Conservation (phyloP, 2,797 vertebrate species). For the Channa striata region DNA sequence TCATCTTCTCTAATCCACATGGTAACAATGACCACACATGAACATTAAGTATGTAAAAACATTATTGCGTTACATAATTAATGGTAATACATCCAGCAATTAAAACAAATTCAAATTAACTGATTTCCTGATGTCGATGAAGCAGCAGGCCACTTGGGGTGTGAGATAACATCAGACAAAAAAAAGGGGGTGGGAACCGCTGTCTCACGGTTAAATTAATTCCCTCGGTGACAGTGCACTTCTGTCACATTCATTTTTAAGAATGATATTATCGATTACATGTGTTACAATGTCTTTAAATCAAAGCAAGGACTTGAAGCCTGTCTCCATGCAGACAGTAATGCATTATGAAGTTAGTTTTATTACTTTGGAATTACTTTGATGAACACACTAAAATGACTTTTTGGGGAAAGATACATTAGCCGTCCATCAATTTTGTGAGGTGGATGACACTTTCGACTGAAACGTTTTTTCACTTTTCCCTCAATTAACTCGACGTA, state of each 20-base stretch:
- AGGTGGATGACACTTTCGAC: constrained; percentile 54
- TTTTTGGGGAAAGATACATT: constrained; percentile 54
- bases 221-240: not conserved
- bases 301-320: constrained; percentile 51
- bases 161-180: not conserved
- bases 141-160: not conserved
- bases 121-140: not conserved
- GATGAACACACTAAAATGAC: constrained; percentile 64
- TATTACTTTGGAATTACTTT: constrained; percentile 72
- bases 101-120: not conserved
- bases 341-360: constrained; percentile 63
- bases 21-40: too few species aligned
- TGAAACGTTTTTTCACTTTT: constrained; percentile 64
- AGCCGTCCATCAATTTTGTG: constrained; percentile 71
- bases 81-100: too few species aligned
- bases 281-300: constrained; percentile 46
- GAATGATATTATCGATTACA: constrained; percentile 47
- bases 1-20: too few species aligned
- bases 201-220: constrained; percentile 8
- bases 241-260: constrained; percentile 43
- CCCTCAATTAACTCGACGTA: constrained; percentile 67
- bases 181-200: not conserved
- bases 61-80: too few species aligned
- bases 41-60: too few species aligned
- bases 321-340: constrained; percentile 53